Evolutionary conservation across 2,797 vertebrate genomes (phyloP).

Genomic region (Gallinago nigripennis): DNA sequence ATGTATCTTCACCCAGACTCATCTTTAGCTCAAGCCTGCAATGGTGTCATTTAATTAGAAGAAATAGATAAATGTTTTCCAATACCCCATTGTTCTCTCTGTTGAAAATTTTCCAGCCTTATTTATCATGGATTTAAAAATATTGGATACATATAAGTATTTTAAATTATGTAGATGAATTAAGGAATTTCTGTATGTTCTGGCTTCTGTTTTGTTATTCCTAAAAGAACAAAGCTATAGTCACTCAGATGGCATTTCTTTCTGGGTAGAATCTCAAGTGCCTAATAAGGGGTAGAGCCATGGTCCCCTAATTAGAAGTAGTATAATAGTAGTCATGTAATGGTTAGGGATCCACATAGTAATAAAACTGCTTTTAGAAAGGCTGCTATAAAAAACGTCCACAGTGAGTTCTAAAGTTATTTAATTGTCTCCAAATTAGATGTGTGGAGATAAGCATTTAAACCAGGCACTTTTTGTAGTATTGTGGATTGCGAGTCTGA

Average conservation of each 20-base stretch:
- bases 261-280: not conserved
- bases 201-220: not conserved
- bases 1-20: not conserved
- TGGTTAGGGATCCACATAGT: not conserved
- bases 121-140: not conserved
- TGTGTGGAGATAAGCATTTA: not conserved
- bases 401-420: not conserved
- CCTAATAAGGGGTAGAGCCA: not conserved
- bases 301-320: not conserved
- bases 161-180: not conserved
- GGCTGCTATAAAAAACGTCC: not conserved
- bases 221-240: not conserved
- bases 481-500: not conserved
- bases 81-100: not conserved
- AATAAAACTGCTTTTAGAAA: not conserved
- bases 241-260: not conserved
- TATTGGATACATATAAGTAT: not conserved
- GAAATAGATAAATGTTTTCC: not conserved
- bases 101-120: not conserved
- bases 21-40: not conserved
- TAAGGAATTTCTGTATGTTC: not conserved
- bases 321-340: not conserved
- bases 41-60: not conserved
- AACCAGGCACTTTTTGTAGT: not conserved
- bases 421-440: not conserved